Evolutionary conservation across 2,888 invertebrate species (phyloP).

Genomic region (Ochropleura plecta): DNA sequence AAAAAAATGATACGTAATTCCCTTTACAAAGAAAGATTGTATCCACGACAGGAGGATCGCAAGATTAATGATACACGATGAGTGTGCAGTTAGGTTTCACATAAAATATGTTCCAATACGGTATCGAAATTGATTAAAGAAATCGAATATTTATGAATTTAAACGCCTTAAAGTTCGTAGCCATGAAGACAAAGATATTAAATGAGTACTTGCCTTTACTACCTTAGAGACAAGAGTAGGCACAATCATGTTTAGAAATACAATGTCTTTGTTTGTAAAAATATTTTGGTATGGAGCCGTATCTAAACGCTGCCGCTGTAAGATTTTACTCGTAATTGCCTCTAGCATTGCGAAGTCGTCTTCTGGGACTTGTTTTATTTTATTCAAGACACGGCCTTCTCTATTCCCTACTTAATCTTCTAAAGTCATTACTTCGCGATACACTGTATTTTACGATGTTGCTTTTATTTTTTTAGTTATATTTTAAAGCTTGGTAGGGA

Average conservation of each 20-base stretch:
- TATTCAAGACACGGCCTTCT: slow-evolving; percentile 67
- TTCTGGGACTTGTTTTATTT: slow-evolving; percentile 61
- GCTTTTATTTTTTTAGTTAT: slow-evolving; percentile 83
- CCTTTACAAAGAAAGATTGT: slow-evolving; percentile 67
- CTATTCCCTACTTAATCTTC: slow-evolving; percentile 80
- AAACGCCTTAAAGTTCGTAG: not conserved
- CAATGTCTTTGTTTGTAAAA: slow-evolving; percentile 28
- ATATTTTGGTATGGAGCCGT: slow-evolving; percentile 37
- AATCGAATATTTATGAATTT: slow-evolving; percentile 44
- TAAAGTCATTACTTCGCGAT: slow-evolving; percentile 76
- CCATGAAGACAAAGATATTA: slow-evolving; percentile 11
- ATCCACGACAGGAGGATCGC: slow-evolving; percentile 56
- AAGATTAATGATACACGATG: slow-evolving; percentile 66
- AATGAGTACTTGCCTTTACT: not conserved
- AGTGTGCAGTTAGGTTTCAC: slow-evolving; percentile 67
- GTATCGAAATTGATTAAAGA: slow-evolving; percentile 53
- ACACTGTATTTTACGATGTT: slow-evolving; percentile 84
- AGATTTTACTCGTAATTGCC: slow-evolving; percentile 41
- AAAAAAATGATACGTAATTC: slow-evolving; percentile 63
- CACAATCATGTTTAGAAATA: slow-evolving; percentile 2
- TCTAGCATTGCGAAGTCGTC: slow-evolving; percentile 52
- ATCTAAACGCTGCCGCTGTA: slow-evolving; percentile 42
- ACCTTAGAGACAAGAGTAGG: not conserved
- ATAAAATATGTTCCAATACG: slow-evolving; percentile 57
- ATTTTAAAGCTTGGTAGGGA: slow-evolving; percentile 85